These are phyloP conservation scores for Linnaemya vulpina DNA, from an alignment of 2,888 invertebrate genomes.

Conservation along the genomic window DNA sequence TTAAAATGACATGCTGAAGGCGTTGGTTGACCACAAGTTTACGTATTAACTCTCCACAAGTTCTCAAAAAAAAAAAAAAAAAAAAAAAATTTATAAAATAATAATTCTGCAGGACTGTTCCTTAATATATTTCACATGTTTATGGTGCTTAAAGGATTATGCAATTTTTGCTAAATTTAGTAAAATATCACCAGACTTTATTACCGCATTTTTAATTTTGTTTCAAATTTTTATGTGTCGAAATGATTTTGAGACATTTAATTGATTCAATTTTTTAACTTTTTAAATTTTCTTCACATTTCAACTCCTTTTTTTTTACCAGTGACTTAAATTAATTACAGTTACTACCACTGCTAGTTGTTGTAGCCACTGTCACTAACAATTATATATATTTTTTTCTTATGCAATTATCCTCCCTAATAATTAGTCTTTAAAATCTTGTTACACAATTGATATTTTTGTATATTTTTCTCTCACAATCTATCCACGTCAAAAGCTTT, in stretches of 20 bases:
- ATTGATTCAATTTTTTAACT: not conserved
- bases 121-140: no score
- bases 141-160: no score
- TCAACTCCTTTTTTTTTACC: not conserved
- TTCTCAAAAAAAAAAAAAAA: no score
- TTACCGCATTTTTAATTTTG: not conserved
- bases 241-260: not conserved
- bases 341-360: not conserved
- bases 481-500: slow-evolving; percentile 63
- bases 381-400: no score
- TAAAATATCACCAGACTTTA: not conserved
- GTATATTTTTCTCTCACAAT: slow-evolving; percentile 29
- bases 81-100: no score
- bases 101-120: no score
- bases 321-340: not conserved
- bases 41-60: no score
- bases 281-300: not conserved
- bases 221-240: not conserved
- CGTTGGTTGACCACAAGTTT: no score
- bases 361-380: not conserved
- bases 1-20: no score
- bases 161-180: no score
- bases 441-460: not conserved
- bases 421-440: slow-evolving; percentile 30
- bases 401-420: not conserved